Conservation (phyloP, 2,888 invertebrate species). For the Nasonia oneida region DNA sequence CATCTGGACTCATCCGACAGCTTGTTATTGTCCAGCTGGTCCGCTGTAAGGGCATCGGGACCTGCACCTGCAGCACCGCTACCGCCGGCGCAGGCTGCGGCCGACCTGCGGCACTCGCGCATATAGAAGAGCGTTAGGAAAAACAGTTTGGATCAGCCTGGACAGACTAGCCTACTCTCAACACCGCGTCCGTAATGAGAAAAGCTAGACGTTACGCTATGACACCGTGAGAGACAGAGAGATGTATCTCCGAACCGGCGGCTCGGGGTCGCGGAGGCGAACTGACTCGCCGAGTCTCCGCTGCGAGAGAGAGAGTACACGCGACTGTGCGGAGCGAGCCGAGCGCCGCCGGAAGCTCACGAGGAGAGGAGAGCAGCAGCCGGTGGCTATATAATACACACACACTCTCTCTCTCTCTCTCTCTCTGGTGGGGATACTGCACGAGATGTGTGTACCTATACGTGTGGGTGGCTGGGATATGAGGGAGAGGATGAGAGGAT, state of each 20-base stretch:
- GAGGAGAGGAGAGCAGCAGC: background rate
- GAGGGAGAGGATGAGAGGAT: background rate
- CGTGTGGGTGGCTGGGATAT: no score
- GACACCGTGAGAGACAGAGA: background rate
- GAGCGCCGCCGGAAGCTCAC: background rate
- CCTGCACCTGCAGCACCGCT: background rate
- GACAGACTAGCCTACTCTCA: background rate
- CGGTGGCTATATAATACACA: background rate
- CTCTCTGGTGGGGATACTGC: background rate
- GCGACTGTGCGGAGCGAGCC: background rate
- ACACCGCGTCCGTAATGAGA: background rate
- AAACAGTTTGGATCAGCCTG: constrained; percentile 51
- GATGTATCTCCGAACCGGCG: constrained; percentile 17
- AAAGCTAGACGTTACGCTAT: background rate
- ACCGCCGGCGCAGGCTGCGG: constrained; percentile 2
- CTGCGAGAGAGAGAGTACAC: background rate
- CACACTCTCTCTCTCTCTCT: no score
- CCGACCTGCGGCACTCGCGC: constrained; percentile 55
- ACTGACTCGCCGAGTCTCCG: background rate
- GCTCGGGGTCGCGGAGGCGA: constrained; percentile 38
- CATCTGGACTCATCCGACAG: constrained; percentile 44
- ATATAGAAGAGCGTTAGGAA: constrained; percentile 59
- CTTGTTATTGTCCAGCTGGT: background rate
- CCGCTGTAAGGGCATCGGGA: background rate
- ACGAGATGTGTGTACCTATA: background rate